These are phyloP conservation scores for Excalfactoria chinensis DNA, from an alignment of 2,113 vertebrate genomes.

Conservation along the genomic window DNA sequence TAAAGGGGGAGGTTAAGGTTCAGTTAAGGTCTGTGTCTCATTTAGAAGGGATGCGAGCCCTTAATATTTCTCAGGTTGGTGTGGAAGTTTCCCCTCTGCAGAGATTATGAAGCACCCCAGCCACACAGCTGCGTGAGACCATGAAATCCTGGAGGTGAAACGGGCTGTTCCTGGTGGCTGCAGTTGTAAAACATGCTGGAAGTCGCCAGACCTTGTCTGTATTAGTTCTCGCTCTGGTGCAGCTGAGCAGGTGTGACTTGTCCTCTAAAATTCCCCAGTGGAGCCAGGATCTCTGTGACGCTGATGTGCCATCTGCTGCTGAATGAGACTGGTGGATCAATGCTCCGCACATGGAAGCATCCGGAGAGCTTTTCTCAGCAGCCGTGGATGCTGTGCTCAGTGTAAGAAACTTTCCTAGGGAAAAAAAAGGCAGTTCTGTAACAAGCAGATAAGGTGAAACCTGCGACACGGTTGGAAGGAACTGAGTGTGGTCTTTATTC, in stretches of 20 bases:
- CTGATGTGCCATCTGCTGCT: not conserved
- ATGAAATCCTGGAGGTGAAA: not conserved
- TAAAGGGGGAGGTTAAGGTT: not conserved
- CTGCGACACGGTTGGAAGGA: not conserved
- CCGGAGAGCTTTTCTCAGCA: not conserved
- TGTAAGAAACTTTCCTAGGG: not conserved
- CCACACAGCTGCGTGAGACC: not conserved
- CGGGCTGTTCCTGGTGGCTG: not conserved
- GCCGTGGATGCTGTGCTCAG: not conserved
- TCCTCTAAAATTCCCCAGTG: not conserved
- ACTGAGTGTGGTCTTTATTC: not conserved
- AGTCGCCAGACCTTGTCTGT: constrained; percentile 9
- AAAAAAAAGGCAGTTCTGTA: not conserved
- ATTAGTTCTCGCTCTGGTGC: constrained; percentile 7
- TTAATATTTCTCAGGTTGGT: not conserved
- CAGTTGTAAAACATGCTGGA: not conserved
- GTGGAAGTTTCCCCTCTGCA: not conserved
- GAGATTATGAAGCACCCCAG: not conserved
- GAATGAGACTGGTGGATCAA: not conserved
- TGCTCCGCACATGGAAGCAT: not conserved
- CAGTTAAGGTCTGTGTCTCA: not conserved
- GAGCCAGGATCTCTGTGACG: not conserved
- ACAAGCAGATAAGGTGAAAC: not conserved
- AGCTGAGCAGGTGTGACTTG: constrained; percentile 44
- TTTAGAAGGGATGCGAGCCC: not conserved